phyloP scores from a whole-genome alignment of 2,113 vertebrate species.

The Marmota monax region DNA sequence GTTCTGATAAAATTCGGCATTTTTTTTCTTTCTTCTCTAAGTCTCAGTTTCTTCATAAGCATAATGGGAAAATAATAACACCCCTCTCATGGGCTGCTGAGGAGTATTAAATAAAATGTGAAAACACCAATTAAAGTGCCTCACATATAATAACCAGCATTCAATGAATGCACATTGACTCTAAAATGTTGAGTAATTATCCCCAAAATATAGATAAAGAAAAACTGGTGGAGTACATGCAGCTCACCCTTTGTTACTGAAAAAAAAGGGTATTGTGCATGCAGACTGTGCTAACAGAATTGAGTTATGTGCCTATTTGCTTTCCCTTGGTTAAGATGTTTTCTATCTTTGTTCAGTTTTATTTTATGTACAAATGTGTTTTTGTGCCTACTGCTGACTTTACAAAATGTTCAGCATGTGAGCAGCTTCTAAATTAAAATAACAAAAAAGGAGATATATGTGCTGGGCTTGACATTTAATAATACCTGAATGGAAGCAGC shows the following conservation, averaged over 20 bases:
- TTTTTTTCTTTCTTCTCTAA: background rate
- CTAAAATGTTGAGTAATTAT: background rate
- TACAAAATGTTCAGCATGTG: background rate
- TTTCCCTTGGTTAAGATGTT: background rate
- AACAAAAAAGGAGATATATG: background rate
- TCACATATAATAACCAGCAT: no score
- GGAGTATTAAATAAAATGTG: background rate
- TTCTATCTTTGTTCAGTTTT: background rate
- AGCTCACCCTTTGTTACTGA: background rate
- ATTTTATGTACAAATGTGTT: background rate
- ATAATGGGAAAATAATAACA: background rate
- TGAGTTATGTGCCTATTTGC: background rate
- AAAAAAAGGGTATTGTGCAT: no score
- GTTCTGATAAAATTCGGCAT: background rate
- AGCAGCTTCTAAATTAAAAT: slow-evolving; percentile 31
- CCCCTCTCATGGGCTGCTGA: fast-evolving
- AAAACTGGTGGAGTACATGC: background rate
- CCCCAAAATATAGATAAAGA: background rate
- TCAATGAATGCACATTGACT: background rate
- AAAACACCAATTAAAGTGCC: background rate
- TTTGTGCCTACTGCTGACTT: background rate
- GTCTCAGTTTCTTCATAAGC: background rate
- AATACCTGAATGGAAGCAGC: background rate
- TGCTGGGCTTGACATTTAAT: background rate
- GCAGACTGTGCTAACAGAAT: no score